A percentile compares a stretch with the other conserved stretches of the same genome.
Evolutionary conservation across 2,888 invertebrate species (phyloP).

Genomic region (Brachyptera putata): DNA sequence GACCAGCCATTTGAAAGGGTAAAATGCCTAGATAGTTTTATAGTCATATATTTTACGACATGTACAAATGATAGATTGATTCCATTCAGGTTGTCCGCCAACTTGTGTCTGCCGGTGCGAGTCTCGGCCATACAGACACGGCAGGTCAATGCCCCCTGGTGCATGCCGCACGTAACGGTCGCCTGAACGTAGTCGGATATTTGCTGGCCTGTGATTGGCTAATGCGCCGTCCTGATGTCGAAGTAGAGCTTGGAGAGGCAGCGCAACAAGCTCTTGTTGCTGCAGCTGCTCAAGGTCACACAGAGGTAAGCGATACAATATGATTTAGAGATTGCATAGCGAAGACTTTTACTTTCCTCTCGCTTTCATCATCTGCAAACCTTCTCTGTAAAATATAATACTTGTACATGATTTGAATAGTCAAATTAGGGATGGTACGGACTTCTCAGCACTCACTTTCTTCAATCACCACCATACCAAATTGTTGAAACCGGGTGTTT

Average conservation of each 20-base stretch:
- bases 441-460: too few relatives aligned
- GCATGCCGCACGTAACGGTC: constrained; percentile 86
- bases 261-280: constrained; percentile 85
- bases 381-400: neutral
- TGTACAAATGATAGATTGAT: too few relatives aligned
- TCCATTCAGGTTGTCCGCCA: constrained; percentile 61
- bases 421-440: too few relatives aligned
- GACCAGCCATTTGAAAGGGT: too few relatives aligned
- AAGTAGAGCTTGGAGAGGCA: constrained; percentile 69
- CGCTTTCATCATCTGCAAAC: too few relatives aligned
- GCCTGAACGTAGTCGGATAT: constrained; percentile 81
- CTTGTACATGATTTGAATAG: neutral
- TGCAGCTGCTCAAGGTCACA: constrained; percentile 81
- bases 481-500: too few relatives aligned
- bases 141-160: constrained; percentile 82
- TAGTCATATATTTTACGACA: too few relatives aligned
- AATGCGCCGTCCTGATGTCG: constrained; percentile 43
- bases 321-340: too few relatives aligned
- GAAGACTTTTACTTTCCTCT: too few relatives aligned
- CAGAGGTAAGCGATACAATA: constrained; percentile 50
- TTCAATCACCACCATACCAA: too few relatives aligned
- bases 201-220: constrained; percentile 84
- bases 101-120: constrained; percentile 62
- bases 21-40: too few relatives aligned
- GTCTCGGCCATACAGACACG: constrained; percentile 73